A percentile compares a stretch with the other conserved stretches of the same genome.
phyloP scores from a whole-genome alignment of 2,113 vertebrate species.

The Eurypyga helias region DNA sequence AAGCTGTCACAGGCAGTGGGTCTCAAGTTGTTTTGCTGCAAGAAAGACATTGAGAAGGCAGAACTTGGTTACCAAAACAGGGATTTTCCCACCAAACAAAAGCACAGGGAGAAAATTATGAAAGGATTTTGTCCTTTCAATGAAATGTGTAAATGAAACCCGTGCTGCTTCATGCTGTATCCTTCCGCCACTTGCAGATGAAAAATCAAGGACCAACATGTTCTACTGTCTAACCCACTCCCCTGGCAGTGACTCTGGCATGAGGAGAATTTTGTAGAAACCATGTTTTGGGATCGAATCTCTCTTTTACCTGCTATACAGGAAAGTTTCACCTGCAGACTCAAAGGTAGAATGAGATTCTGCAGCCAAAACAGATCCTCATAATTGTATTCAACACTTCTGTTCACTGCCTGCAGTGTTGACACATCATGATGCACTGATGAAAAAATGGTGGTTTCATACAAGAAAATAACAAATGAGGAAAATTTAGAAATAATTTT shows the following conservation, averaged over 20 bases:
- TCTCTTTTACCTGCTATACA: not conserved
- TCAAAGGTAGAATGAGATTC: not conserved
- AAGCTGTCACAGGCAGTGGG: rapidly evolving
- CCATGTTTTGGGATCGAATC: not conserved
- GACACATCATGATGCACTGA: too few species aligned
- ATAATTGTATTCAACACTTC: not conserved
- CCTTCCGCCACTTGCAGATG: not conserved
- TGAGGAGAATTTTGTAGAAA: not conserved
- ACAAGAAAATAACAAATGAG: not conserved
- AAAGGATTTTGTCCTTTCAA: not conserved
- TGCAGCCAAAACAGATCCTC: not conserved
- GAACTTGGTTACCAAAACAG: not conserved
- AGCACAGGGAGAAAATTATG: rapidly evolving
- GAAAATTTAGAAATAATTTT: not conserved
- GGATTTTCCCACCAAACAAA: not conserved
- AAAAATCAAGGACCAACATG: rapidly evolving
- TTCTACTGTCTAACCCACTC: too few species aligned
- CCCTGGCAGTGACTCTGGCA: not conserved
- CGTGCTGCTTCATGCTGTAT: rapidly evolving
- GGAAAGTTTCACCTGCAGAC: not conserved
- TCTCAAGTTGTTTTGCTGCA: not conserved
- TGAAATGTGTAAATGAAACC: not conserved
- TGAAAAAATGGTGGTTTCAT: not conserved
- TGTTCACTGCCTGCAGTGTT: not conserved
- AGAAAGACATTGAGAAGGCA: not conserved